Base-by-base conservation (phyloP, 1,140 invertebrate species). In the Plutomurus gul region DNA sequence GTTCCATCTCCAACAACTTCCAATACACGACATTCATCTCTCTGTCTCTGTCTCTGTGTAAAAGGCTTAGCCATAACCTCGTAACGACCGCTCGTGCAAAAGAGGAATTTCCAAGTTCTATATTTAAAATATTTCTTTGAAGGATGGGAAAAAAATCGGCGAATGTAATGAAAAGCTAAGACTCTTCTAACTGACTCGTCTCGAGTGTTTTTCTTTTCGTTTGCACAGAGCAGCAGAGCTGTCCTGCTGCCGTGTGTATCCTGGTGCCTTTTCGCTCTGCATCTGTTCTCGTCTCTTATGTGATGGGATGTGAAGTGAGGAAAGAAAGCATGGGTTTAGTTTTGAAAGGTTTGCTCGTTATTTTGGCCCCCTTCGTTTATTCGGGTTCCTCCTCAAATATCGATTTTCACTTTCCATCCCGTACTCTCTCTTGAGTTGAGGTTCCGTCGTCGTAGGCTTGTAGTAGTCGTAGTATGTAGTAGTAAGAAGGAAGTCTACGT, bases 371-470 rank as follows among this genome's bases (percentile, higher is more conserved):
- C 49, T 65, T 56, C 27, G 56, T 65, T 65, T 78, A 72, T 47
- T 70, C 65, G 77, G 70, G 60, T 78, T 72, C 77, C 77, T 78
- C 56, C 77, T 72, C 39, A 78, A 46, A 51, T 78, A 78, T 78
- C 77, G 77, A 78, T 78, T 78, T 78, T 78, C 60, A 72, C 47
- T 78, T 78, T 65, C 65, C 70, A 78, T 33, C 22, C 33, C 22
- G 25, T 75, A 75, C 73, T 75, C 20, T 56, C 22, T 56, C 73
- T 72, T 43, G 36, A 72, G 70, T 71, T 33, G 25, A 60, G 51
- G 51, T 65, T 33, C 51, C 36, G 56, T 65, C 36, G 56, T 65
- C 56, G 27, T 65, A 65, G 25, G 13, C 25, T 30, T 60, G 27
- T 65, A 65, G 56, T 36, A 33, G 27, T 60, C 16, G 1, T 60